Conservation (phyloP, 2,113 vertebrate species). For the Gopherus flavomarginatus region DNA sequence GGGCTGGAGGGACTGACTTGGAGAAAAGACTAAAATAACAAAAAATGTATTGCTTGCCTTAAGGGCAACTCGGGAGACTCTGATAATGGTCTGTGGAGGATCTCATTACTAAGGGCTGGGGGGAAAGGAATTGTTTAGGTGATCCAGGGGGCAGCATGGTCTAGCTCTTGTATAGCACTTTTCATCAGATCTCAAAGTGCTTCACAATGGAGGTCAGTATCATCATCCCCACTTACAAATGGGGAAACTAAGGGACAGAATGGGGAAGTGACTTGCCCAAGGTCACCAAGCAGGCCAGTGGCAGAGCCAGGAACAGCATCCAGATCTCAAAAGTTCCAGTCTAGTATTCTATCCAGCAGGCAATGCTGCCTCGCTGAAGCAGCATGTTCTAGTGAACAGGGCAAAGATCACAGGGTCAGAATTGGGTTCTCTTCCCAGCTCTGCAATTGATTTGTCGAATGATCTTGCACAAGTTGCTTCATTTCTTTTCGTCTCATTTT, state of each 20-base stretch:
- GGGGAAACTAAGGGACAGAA: too few species aligned
- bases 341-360: too few species aligned
- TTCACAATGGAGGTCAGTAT: too few species aligned
- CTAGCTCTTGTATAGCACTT: too few species aligned
- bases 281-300: too few species aligned
- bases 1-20: background rate
- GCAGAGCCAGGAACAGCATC: too few species aligned
- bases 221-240: too few species aligned
- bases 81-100: background rate
- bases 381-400: background rate
- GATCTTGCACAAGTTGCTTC: background rate
- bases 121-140: background rate
- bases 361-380: too few species aligned
- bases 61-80: background rate
- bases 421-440: background rate
- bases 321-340: too few species aligned
- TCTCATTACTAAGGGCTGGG: background rate
- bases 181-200: too few species aligned
- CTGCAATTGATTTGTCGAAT: background rate
- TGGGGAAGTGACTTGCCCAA: too few species aligned
- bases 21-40: background rate
- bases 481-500: background rate
- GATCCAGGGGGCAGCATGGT: background rate
- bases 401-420: background rate
- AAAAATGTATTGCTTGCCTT: background rate